Evolutionary conservation across 2,113 vertebrate species (phyloP), one percentile per base, ranked within the genome.

Genomic region (Pteruthius melanotis): DNA sequence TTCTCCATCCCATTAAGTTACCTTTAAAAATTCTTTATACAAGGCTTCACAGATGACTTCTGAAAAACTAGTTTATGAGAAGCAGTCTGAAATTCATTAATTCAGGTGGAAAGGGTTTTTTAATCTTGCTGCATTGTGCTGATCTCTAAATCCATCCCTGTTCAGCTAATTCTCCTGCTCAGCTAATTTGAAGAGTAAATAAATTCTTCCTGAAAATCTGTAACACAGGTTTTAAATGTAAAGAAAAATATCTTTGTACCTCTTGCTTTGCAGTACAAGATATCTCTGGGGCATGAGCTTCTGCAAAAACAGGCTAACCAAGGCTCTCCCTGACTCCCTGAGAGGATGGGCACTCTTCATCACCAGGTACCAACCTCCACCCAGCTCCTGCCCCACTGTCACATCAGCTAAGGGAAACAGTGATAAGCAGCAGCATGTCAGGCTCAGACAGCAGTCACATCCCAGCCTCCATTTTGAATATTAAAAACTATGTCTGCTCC

Each of bases 1-100:
- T 98, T 98, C 98, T 98, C 98, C 98, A 99, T 98, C 96, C 98
- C 98, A 98, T 98, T 99, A 98, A 98, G 97, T 98, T 98, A 98
- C 97, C 97, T 99, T 98, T 98, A 98, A 97, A 97, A 98, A 98
- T 98, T 97, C 97, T 98, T 98, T 97, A 97, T 96, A 97, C 53
- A 96, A 97, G 96, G 95, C 97, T 98, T 98, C 97, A 89, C 61
- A 95, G 83, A 97, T 92, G 64, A 95, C 87, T 96, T 94, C 87
- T 77, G 81, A 95, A 96, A 97, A 95, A 69, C 68, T 59, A 70
- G 79, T 96, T 96, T 94, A 76, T 86, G 78, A 92, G 95, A 96
- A 96, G 78, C 63, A 77, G 92, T 20, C 57, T 93, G 76, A 96
- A 96, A 96, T 89, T 93, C 91, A 97, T 94, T 91, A 96, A 96